Evolutionary conservation across 2,797 vertebrate species (phyloP).

Genomic region (Pagetopsis macropterus): DNA sequence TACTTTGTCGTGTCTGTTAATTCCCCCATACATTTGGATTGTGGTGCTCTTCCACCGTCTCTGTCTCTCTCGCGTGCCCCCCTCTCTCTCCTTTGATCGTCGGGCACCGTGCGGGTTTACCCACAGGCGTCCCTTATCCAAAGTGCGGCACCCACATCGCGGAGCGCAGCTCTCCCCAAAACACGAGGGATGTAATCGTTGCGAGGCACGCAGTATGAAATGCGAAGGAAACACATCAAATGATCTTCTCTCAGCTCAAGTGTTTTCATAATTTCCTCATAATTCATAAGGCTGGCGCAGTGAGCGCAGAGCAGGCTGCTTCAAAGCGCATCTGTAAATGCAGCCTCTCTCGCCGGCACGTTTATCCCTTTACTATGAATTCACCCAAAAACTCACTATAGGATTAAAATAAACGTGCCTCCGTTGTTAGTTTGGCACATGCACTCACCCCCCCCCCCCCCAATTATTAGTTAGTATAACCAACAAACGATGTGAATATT

Average conservation of each 20-base stretch:
- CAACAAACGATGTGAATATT: neutral
- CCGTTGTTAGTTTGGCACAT: neutral
- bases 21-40: slow-evolving; percentile 19
- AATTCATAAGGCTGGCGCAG: slow-evolving; percentile 66
- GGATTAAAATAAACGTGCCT: neutral
- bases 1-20: slow-evolving; percentile 68
- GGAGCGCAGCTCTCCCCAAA: slow-evolving; percentile 30
- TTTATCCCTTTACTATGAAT: neutral
- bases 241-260: slow-evolving; percentile 14
- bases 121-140: slow-evolving; percentile 66
- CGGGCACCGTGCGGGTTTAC: slow-evolving; percentile 44
- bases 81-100: slow-evolving; percentile 7
- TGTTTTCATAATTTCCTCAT: slow-evolving; percentile 34
- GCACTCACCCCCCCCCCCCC: neutral
- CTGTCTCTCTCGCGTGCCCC: neutral
- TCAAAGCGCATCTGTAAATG: slow-evolving; percentile 34
- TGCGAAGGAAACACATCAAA: neutral
- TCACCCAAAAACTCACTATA: neutral
- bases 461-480: neutral
- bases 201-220: neutral
- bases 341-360: neutral
- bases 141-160: slow-evolving; percentile 69
- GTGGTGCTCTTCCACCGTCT: slow-evolving; percentile 17
- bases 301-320: slow-evolving; percentile 55
- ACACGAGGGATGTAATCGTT: slow-evolving; percentile 17